phyloP scores from a whole-genome alignment of 2,797 vertebrate species.

The Gymnoscopelus braueri region DNA sequence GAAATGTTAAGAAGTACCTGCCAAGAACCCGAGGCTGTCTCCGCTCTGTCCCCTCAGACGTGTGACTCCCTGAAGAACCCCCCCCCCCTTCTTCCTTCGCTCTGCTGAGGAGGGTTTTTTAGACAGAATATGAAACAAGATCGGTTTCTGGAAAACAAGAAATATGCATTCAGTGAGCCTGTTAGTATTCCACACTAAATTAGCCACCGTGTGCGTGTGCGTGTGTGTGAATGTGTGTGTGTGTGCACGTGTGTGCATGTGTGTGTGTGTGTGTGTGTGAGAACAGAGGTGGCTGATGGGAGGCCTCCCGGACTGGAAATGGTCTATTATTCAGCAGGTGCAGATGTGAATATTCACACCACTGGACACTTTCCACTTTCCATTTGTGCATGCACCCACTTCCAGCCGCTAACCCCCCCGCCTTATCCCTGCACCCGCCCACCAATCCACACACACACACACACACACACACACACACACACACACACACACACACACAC shows the following conservation, averaged over 20 bases:
- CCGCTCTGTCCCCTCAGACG: constrained; percentile 54
- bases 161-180: constrained; percentile 64
- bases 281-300: constrained; percentile 38
- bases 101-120: constrained; percentile 52
- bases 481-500: too few species aligned
- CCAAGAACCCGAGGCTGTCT: constrained; percentile 60
- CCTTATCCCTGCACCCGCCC: neutral
- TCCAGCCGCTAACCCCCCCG: constrained; percentile 2
- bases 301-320: constrained; percentile 67
- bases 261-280: constrained; percentile 4
- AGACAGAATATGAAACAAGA: constrained; percentile 54
- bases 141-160: constrained; percentile 54
- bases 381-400: constrained; percentile 43
- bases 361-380: constrained; percentile 69
- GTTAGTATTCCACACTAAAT: constrained; percentile 57
- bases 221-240: too few species aligned
- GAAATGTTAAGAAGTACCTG: constrained; percentile 63
- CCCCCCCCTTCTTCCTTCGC: constrained; percentile 5
- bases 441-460: too few species aligned
- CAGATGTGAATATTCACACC: constrained; percentile 75
- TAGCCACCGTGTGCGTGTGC: constrained; percentile 30
- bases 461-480: too few species aligned
- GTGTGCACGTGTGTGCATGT: too few species aligned
- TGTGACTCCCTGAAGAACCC: constrained; percentile 51
- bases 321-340: constrained; percentile 78